A percentile compares a stretch with the other conserved stretches of the same genome.
Conservation (phyloP, 2,888 invertebrate species). For the Conus canariensis region DNA sequence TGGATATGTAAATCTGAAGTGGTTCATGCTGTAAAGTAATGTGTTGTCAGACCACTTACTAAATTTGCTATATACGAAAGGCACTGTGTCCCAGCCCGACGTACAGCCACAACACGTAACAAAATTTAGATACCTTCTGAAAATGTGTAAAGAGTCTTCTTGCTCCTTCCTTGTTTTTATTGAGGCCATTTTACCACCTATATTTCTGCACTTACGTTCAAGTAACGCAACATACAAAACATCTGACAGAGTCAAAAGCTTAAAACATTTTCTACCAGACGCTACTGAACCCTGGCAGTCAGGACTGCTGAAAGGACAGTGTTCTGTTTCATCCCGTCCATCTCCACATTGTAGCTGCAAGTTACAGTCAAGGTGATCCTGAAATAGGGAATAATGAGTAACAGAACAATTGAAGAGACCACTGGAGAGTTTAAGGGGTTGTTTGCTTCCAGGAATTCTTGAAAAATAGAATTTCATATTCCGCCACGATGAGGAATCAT, state of each 20-base stretch:
- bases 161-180: neutral
- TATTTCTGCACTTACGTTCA: neutral
- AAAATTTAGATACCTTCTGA: neutral
- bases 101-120: neutral
- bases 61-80: neutral
- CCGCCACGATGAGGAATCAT: neutral
- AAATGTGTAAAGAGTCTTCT: neutral
- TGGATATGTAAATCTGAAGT: neutral
- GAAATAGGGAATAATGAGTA: neutral
- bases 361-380: neutral
- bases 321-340: slow-evolving; percentile 12
- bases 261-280: neutral
- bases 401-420: neutral
- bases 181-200: neutral
- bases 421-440: neutral
- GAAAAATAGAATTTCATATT: neutral
- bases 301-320: slow-evolving; percentile 1
- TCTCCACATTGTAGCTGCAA: neutral
- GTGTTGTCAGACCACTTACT: neutral
- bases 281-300: neutral
- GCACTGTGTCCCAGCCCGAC: neutral
- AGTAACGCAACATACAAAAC: neutral
- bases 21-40: neutral
- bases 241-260: neutral
- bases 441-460: neutral